Evolutionary conservation across 2,797 vertebrate species (phyloP).

Genomic region (Yasuhikotakia modesta): DNA sequence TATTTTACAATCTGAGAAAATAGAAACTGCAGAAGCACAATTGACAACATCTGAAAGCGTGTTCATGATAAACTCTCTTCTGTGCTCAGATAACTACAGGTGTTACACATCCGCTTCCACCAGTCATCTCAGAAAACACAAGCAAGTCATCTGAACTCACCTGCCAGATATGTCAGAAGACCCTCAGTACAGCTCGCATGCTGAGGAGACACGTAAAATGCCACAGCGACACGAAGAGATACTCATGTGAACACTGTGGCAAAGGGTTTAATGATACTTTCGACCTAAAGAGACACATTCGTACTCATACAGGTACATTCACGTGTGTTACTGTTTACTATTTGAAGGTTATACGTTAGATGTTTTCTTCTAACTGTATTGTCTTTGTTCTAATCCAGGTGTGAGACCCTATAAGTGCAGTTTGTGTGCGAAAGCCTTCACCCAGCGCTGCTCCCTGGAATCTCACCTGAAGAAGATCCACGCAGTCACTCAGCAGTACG

Average conservation of each 20-base stretch:
- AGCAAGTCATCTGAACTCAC: conserved; percentile 61
- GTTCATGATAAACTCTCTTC: neutral
- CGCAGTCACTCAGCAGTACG: conserved; percentile 79
- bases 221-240: conserved; percentile 82
- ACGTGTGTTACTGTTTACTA: neutral
- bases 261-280: conserved; percentile 88
- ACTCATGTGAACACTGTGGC: conserved; percentile 83
- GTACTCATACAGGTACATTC: conserved; percentile 82
- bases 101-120: conserved; percentile 45
- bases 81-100: conserved; percentile 66
- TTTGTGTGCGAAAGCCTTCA: conserved; percentile 83
- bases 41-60: neutral
- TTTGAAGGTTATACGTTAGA: neutral
- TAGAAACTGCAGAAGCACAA: neutral
- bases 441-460: conserved; percentile 84
- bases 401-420: conserved; percentile 85
- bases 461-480: conserved; percentile 85
- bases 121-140: conserved; percentile 15
- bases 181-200: conserved; percentile 80
- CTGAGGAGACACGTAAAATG: conserved; percentile 83
- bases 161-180: conserved; percentile 80
- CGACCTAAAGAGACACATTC: conserved; percentile 83
- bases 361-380: neutral
- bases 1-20: neutral
- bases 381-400: conserved; percentile 64